phyloP scores from a whole-genome alignment of 37 sponge, comb jelly and placozoan species.

The Eunapius fragilis region DNA sequence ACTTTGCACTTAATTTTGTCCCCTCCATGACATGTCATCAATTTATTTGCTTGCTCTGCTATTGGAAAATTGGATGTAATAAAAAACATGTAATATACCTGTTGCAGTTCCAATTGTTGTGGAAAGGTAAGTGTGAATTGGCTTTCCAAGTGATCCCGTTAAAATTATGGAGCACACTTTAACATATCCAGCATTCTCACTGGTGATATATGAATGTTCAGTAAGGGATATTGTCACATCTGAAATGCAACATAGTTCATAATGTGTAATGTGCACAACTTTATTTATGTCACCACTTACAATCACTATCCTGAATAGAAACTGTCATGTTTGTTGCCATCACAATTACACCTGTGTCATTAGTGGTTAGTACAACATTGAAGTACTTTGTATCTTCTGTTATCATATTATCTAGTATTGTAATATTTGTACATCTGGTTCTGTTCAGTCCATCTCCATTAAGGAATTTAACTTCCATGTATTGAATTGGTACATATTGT shows the following conservation, averaged over 20 bases:
- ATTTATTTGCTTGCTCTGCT: no score
- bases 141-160: no score
- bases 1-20: no score
- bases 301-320: background rate
- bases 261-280: background rate
- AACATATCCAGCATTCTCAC: no score
- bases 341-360: background rate
- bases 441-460: background rate
- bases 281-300: background rate
- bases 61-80: no score
- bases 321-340: background rate
- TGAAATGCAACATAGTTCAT: background rate
- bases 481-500: background rate
- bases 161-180: no score
- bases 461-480: background rate
- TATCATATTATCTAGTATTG: background rate
- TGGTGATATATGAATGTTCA: background rate
- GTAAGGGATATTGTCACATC: background rate
- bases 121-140: no score
- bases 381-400: background rate
- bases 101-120: no score
- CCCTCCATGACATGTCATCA: no score
- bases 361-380: background rate
- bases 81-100: no score
- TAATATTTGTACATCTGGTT: background rate